These are phyloP conservation scores for Nannospalax galili DNA, from an alignment of 2,113 vertebrate genomes.

Conservation along the genomic window DNA sequence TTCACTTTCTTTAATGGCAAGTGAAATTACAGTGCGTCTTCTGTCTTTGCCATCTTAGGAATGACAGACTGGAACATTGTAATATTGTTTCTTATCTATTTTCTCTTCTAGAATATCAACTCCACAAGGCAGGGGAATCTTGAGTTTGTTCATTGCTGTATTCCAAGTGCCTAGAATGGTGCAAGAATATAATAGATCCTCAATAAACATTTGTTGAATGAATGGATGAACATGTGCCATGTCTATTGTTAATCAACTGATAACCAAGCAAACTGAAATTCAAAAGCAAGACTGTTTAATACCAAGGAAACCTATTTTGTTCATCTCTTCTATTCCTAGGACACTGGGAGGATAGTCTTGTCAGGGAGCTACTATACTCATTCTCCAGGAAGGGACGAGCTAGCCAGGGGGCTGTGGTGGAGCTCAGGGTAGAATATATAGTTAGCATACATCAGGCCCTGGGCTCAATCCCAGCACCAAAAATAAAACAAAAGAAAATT, in stretches of 20 bases:
- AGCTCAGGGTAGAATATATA: not conserved
- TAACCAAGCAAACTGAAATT: conserved; percentile 33
- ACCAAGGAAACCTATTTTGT: not conserved
- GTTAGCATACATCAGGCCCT: too few relatives aligned
- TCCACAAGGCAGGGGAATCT: not conserved
- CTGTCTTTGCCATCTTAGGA: not conserved
- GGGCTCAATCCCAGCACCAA: not conserved
- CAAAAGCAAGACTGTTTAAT: conserved; percentile 34
- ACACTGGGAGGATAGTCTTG: not conserved
- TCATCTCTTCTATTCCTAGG: not conserved
- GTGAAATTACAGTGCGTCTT: not conserved
- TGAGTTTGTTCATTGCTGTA: not conserved
- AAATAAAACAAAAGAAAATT: not conserved
- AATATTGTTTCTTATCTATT: not conserved
- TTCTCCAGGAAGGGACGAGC: too few relatives aligned
- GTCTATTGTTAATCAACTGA: not conserved
- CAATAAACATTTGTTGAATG: not conserved
- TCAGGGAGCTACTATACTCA: too few relatives aligned
- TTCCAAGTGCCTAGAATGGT: not conserved
- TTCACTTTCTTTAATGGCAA: not conserved
- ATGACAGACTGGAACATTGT: not conserved
- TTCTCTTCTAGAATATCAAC: not conserved
- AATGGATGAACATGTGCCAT: not conserved
- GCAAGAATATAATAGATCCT: not conserved
- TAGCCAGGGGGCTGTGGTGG: not conserved